Evolutionary conservation across 2,113 vertebrate genomes (phyloP).

Genomic region (Podiceps cristatus): DNA sequence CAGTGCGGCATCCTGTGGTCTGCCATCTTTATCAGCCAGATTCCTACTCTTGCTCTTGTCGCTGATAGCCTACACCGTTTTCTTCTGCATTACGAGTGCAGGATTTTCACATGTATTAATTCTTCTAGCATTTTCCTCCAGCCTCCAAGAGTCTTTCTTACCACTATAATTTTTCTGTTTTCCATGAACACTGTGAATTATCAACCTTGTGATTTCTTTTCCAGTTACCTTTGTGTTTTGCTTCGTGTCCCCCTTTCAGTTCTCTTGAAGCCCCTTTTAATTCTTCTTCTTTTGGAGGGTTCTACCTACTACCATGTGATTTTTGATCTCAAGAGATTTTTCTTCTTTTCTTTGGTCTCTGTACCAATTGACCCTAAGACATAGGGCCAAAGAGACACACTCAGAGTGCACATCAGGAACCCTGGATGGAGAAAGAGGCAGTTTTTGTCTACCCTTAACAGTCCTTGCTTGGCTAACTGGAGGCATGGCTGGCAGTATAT

Average conservation of each 20-base stretch:
- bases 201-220: neutral
- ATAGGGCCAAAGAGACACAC: neutral
- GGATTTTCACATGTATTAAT: neutral
- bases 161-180: neutral
- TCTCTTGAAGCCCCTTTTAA: neutral
- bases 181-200: neutral
- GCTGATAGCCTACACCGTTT: rapidly evolving
- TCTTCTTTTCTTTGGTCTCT: neutral
- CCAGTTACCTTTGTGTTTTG: neutral
- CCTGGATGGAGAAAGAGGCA: neutral
- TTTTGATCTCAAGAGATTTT: neutral
- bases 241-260: neutral
- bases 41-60: neutral
- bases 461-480: neutral
- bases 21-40: neutral
- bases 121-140: neutral
- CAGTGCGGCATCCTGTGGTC: rapidly evolving
- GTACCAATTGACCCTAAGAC: neutral
- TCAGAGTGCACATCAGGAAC: neutral
- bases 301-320: rapidly evolving
- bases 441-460: neutral
- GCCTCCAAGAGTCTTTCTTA: neutral
- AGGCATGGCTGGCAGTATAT: neutral
- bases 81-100: neutral
- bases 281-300: neutral